Evolutionary conservation across 2,113 vertebrate species (phyloP), one percentile per base, ranked within the genome.

Genomic region (Notarius lentiginosus): DNA sequence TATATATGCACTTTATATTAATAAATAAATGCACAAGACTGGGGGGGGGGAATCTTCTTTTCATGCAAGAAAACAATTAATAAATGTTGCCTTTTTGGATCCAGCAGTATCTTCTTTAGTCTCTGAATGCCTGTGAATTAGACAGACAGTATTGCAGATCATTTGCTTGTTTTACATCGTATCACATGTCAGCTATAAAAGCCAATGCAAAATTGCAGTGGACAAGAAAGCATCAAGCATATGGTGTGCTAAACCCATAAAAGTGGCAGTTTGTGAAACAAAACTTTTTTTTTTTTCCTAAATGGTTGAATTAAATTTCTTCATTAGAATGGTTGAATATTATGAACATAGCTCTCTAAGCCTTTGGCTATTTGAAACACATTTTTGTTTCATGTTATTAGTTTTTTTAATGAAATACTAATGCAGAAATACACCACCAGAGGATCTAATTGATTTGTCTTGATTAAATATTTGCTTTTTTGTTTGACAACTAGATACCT

Each of bases 181-280:
- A 91, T 92, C 91, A 91, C 89, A 94, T 93, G 89, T 91, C 91
- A 93, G 75, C 91, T 91, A 87, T 94, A 93, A 94, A 92, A 90
- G 89, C 90, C 90, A 92, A 90, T 91, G 89, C 87, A 91, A 90
- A 84, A 91, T 91, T 91, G 86, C 89, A 90, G 88, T 88, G 86
- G 90, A 93, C 87, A 90, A 91, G 90, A 90, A 89, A 89, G 83
- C 87, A 91, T 76, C 87, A 90, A 87, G 86, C 76, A 49, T 90
- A 90, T 90, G 91, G 92, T 86, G 91, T n/a, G 20, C 88, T 91
- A 92, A 92, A 92, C 92, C 90, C 91, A 91, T 80, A 88, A 91
- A 91, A 93, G 92, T 87, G 87, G 88, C 88, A 90, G 90, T 73
- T 87, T 90, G 89, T 93, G 91, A 93, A 93, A 92, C 91, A 92